Percentiles rank a stretch among this genome's conserved stretches.
phyloP scores from a whole-genome alignment of 1,140 invertebrate genomes.

The Condylostylus longicornis region DNA sequence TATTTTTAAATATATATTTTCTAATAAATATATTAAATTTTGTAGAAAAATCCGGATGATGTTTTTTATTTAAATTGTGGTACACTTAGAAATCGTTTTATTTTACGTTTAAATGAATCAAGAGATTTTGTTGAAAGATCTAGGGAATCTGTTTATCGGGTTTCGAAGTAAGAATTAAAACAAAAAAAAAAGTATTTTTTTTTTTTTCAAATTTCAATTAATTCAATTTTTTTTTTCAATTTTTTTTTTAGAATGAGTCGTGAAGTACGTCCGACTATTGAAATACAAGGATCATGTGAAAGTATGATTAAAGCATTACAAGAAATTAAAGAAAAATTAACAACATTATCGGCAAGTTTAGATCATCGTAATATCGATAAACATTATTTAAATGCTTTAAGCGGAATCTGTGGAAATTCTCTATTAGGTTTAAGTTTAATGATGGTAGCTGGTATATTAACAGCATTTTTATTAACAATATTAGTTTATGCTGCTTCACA shows the following conservation, averaged over 20 bases:
- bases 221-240: not conserved
- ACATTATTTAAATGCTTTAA: slow-evolving; percentile 50
- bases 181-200: not conserved
- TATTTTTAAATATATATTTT: not conserved
- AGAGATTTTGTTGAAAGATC: slow-evolving; percentile 29
- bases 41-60: slow-evolving; percentile 24
- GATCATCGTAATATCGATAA: slow-evolving; percentile 53
- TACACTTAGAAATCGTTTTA: slow-evolving; percentile 28
- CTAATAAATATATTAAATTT: not conserved
- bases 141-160: slow-evolving; percentile 22
- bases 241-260: slow-evolving; percentile 20
- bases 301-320: slow-evolving; percentile 26
- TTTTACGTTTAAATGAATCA: slow-evolving; percentile 28
- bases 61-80: slow-evolving; percentile 30
- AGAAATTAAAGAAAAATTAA: slow-evolving; percentile 24
- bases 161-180: slow-evolving; percentile 18
- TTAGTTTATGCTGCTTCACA: slow-evolving; percentile 90
- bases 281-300: slow-evolving; percentile 19
- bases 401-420: slow-evolving; percentile 53
- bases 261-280: slow-evolving; percentile 28
- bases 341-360: slow-evolving; percentile 41
- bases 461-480: slow-evolving; percentile 68
- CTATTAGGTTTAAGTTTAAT: slow-evolving; percentile 60
- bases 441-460: slow-evolving; percentile 53
- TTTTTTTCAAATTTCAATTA: not conserved